Base-by-base conservation (phyloP, 2,888 invertebrate genomes). In the Acrobasis repandana region DNA sequence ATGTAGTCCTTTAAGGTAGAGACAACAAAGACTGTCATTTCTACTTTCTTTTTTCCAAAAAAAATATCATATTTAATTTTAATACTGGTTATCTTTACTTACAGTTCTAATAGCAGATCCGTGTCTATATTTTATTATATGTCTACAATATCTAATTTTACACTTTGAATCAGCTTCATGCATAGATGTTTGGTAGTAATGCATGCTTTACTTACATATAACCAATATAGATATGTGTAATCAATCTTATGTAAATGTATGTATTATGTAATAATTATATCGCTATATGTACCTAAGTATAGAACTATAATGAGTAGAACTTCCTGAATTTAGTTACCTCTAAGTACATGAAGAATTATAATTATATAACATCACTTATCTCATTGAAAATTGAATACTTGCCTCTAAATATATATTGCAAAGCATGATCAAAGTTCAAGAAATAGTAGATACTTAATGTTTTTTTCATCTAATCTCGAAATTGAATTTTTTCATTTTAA, bases 401-500 rank as follows among this genome's bases (percentile, higher is more conserved):
- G 8, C 8, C 28, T 28, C 28, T 28, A 8, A 28, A 28, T 28
- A 28, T 6, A 28, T 28, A 28, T 28, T 5, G 8, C 28, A 28
- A 28, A 54, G 54, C 54, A 54, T 54, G 54, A 36, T 11, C 18
- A 5, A 43, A 54, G 9, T 54, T 38, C 54, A 8, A 28, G 28
- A 6, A 28, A 28, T 28, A 28, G 28, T 28, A 28, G 4, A 28
- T 28, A 6, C 2, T 2, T 2, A 3, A 20, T 20, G 4, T 11
- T n/a, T 54, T 16, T 36, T 10, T n/a, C 18, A 9, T 16, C n/a
- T 11, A 11, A 16, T 2, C 8, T 20, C 33, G 1, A n/a, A 10
- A 50, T 59, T n/a, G 47, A 59, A 56, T 9, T 65, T 52, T 61
- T 36, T 33, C 10, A 28, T 63, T 68, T 68, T 72, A 74, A 71